Conservation (phyloP, 2,797 vertebrate genomes). For the Sebastes vulpes region DNA sequence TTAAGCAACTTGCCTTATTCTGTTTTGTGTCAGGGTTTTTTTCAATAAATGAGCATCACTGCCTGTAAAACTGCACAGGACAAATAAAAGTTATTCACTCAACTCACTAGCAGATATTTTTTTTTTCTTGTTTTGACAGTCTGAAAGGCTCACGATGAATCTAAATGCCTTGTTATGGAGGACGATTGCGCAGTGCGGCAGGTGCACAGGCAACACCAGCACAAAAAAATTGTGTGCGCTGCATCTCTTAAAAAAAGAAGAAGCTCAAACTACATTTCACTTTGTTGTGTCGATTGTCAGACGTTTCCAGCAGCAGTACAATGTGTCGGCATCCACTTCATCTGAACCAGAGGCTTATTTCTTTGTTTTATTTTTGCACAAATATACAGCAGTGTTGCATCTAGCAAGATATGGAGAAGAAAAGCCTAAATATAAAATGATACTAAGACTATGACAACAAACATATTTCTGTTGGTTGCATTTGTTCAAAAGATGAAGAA, state of each 20-base stretch:
- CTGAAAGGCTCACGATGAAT: background rate
- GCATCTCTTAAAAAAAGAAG: background rate
- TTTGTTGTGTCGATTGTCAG: constrained; percentile 5
- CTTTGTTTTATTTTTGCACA: background rate
- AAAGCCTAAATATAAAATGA: background rate
- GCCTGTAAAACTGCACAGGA: background rate
- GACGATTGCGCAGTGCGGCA: background rate
- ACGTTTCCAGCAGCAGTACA: background rate
- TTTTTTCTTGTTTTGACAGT: background rate
- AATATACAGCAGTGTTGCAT: background rate
- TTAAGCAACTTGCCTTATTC: background rate
- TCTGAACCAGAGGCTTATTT: background rate
- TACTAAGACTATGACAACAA: background rate
- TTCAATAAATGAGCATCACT: background rate
- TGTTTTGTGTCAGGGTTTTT: background rate
- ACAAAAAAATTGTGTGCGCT: background rate
- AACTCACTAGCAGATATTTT: background rate
- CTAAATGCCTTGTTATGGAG: background rate
- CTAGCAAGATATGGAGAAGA: background rate
- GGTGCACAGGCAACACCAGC: background rate
- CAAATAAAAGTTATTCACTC: background rate
- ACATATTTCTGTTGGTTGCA: background rate
- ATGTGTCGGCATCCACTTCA: background rate
- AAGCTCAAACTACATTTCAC: background rate
- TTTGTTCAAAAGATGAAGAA: background rate